A percentile compares a stretch with the other conserved stretches of the same genome.
Evolutionary conservation across 2,113 vertebrate genomes (phyloP).

Genomic region (Pterocles gutturalis): DNA sequence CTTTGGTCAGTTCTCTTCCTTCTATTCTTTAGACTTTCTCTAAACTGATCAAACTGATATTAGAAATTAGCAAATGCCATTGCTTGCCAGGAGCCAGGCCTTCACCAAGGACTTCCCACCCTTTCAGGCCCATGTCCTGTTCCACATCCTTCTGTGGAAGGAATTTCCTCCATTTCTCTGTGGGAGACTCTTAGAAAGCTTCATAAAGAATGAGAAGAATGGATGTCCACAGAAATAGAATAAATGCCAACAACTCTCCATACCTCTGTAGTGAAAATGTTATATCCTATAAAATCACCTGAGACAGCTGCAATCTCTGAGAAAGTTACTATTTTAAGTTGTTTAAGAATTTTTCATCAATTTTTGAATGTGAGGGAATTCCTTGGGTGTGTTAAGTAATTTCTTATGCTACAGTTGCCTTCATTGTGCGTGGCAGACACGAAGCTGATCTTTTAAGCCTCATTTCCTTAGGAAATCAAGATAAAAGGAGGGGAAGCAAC

Average conservation of each 20-base stretch:
- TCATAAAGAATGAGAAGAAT: neutral
- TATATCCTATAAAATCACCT: neutral
- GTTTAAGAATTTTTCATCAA: neutral
- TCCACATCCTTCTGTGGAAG: neutral
- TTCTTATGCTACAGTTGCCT: neutral
- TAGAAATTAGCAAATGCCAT: neutral
- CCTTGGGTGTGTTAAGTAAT: neutral
- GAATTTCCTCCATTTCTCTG: neutral
- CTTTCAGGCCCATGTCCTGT: neutral
- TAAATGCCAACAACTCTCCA: neutral
- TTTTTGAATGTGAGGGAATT: neutral
- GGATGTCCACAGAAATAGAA: neutral
- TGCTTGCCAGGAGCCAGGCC: neutral
- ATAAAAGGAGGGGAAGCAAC: constrained; percentile 14
- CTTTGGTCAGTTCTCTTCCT: neutral
- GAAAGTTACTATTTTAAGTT: neutral
- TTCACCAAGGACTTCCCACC: neutral
- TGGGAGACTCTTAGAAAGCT: neutral
- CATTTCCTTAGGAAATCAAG: neutral
- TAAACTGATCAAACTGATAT: neutral
- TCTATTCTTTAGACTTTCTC: neutral
- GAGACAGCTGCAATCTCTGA: neutral
- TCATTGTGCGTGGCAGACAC: neutral
- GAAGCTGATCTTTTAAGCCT: neutral
- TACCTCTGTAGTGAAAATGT: neutral